Base-by-base conservation (phyloP, 2,797 vertebrate species). In the Cephalopachus bancanus region DNA sequence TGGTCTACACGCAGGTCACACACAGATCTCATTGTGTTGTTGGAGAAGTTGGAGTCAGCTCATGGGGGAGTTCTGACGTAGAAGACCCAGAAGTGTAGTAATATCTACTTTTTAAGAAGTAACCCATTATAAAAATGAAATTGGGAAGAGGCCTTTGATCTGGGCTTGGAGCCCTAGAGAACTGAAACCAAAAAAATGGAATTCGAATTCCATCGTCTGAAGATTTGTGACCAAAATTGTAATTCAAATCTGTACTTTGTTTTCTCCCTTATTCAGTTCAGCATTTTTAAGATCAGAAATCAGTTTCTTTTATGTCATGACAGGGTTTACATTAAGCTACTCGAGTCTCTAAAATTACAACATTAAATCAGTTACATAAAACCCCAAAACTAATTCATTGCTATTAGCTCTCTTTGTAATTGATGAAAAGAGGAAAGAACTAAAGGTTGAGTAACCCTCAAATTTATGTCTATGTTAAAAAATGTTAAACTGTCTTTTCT, bases 51-150 rank as follows among this genome's bases (percentile, higher is more conserved):
- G 49, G 75, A 55, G n/a, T 96, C 80, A 81, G 19, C 60, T 89
- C 55, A 55, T 53, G 49, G 44, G 81, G 28, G 76, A 97, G 37
- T 64, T 6, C 14, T 65, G 26, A 57, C 64, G 26, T 83, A 28
- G 78, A 91, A 97, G 55, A 89, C 86, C 22, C 65, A 92, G 37
- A 19, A 84, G 51, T 67, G 15, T n/a, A 93, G 11, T 55, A 44
- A 55, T 44, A 37, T 95, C 97, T 92, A 75, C 51, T 85, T 96
- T 96, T 91, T 89, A 95, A 96, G 65, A 93, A 96, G 74, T 76
- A 95, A 86, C 30, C 79, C 60, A 89, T 96, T 95, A 97, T 95
- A 97, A 95, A 97, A 96, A 97, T 96, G 81, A 97, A 97, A 94
- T 86, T 33, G 1, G 49, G 49, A 93, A 91, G 60, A 93, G 75